phyloP scores from a whole-genome alignment of 2,113 vertebrate species.

The Poeciliopsis turrubarensis region DNA sequence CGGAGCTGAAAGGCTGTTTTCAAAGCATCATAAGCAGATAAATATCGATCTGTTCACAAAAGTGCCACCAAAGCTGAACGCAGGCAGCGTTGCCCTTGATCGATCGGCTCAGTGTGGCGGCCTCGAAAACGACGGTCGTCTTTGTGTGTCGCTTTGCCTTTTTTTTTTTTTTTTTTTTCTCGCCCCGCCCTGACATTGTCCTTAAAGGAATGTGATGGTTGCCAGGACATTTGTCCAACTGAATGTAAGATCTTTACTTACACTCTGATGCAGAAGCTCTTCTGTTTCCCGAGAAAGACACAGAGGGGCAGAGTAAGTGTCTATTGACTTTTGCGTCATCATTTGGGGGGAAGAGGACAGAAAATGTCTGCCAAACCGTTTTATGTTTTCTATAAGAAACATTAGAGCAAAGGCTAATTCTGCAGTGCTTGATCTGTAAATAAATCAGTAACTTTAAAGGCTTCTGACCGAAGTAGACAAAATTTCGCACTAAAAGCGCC shows the following conservation, averaged over 20 bases:
- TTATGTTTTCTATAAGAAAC: constrained; percentile 3
- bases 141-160: constrained; percentile 38
- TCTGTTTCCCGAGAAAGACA: constrained; percentile 7
- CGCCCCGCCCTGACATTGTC: constrained; percentile 28
- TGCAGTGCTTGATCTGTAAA: not conserved
- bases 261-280: constrained; percentile 19
- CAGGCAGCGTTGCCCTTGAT: constrained; percentile 52
- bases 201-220: constrained; percentile 24
- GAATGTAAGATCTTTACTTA: constrained; percentile 31
- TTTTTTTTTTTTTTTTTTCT: constrained; percentile 24
- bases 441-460: not conserved
- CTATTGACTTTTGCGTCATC: not conserved
- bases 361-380: not conserved
- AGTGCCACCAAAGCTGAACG: constrained; percentile 44
- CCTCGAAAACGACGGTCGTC: constrained; percentile 31
- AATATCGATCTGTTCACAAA: constrained; percentile 55
- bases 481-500: no score
- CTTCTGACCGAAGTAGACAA: not conserved
- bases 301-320: constrained; percentile 5
- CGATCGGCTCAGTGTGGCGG: constrained; percentile 36
- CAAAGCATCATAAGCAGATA: constrained; percentile 66
- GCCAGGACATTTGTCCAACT: constrained; percentile 42
- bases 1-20: constrained; percentile 43
- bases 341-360: constrained; percentile 4
- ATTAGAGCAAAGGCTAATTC: not conserved